phyloP scores from a whole-genome alignment of 2,113 vertebrate genomes.

The Madoqua kirkii region DNA sequence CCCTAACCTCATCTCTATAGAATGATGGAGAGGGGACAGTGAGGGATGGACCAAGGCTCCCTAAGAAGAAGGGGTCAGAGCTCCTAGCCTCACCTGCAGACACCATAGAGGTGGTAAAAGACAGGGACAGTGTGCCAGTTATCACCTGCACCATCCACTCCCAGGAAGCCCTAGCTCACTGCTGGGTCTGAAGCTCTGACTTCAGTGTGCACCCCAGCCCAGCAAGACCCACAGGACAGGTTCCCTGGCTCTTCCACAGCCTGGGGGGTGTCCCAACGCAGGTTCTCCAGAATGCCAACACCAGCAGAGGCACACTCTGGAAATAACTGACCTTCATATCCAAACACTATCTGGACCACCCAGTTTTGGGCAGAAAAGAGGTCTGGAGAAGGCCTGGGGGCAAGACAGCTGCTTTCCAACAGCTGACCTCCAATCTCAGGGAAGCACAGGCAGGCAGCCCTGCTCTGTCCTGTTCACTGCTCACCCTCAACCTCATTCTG shows the following conservation, averaged over 20 bases:
- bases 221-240: not conserved
- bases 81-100: not conserved
- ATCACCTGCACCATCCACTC: not conserved
- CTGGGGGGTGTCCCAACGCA: not conserved
- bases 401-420: not conserved
- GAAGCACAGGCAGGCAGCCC: not conserved
- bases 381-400: not conserved
- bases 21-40: not conserved
- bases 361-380: slow-evolving; percentile 8
- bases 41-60: not conserved
- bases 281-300: not conserved
- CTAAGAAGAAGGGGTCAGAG: not conserved
- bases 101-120: not conserved
- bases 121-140: not conserved
- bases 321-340: slow-evolving; percentile 28
- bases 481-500: not conserved
- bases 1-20: not conserved
- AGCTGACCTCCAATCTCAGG: not conserved
- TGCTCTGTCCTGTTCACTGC: not conserved
- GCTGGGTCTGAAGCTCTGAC: not conserved
- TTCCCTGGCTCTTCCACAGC: not conserved
- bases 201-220: not conserved
- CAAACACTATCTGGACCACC: not conserved
- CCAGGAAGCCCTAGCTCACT: not conserved
- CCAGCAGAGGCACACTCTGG: not conserved